phyloP scores from a whole-genome alignment of 2,888 invertebrate genomes.

The Hydrotaea cyrtoneurina region DNA sequence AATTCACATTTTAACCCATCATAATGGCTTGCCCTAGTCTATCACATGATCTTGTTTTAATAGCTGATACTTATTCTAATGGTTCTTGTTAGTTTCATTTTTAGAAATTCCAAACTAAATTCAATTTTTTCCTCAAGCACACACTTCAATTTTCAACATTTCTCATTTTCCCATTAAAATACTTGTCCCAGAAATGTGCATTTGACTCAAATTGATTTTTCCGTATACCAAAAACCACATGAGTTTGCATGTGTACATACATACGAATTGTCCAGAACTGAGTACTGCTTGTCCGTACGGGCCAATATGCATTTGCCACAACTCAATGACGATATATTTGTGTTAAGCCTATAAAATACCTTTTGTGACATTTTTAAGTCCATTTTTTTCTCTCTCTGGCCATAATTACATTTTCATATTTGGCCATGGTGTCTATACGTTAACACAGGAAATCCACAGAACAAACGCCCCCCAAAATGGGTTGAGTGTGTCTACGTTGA shows the following conservation, averaged over 20 bases:
- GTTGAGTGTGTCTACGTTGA: constrained; percentile 27
- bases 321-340: constrained; percentile 14
- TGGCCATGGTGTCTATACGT: background rate
- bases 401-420: constrained; percentile 47
- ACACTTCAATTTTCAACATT: background rate
- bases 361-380: constrained; percentile 43
- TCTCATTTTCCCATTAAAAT: background rate
- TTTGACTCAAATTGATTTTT: constrained; percentile 14
- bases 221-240: background rate
- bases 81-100: no score
- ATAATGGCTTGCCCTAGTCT: no score
- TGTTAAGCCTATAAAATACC: constrained; percentile 31
- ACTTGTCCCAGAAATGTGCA: background rate
- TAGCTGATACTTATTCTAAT: no score
- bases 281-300: background rate
- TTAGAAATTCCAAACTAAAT: background rate
- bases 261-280: background rate
- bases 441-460: background rate
- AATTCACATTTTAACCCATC: no score
- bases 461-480: no score
- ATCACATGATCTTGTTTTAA: no score
- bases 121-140: background rate
- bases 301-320: constrained; percentile 3
- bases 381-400: constrained; percentile 13
- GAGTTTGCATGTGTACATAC: background rate